A percentile compares a stretch with the other conserved stretches of the same genome.
These are phyloP conservation scores for Rhabdornis inornatus DNA, from an alignment of 2,113 vertebrate genomes.

Conservation along the genomic window DNA sequence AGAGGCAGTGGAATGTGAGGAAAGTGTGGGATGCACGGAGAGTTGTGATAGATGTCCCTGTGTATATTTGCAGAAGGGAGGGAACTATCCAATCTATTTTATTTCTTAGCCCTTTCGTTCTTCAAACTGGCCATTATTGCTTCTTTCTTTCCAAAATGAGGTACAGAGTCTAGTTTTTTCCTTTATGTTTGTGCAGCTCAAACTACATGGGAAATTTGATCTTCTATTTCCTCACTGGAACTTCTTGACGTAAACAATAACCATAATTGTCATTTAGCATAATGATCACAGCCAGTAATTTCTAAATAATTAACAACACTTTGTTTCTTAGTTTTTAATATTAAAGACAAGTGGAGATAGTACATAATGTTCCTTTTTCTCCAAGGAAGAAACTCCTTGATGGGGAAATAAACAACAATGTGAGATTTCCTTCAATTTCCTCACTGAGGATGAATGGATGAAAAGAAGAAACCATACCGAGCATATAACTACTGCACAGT, in stretches of 20 bases:
- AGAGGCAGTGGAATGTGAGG: not conserved
- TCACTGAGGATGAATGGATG: not conserved
- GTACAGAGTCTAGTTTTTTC: not conserved
- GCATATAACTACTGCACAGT: not conserved
- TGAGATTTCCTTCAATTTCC: not conserved
- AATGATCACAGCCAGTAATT: constrained; percentile 34
- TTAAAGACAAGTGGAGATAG: constrained; percentile 2
- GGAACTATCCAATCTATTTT: not conserved
- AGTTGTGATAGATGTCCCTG: not conserved
- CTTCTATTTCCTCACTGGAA: not conserved
- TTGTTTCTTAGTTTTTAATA: constrained; percentile 20
- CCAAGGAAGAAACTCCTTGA: not conserved
- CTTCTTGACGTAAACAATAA: not conserved
- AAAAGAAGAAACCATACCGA: not conserved
- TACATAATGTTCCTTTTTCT: not conserved
- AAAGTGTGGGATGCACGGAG: not conserved
- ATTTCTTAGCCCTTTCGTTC: not conserved
- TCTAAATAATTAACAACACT: constrained; percentile 35
- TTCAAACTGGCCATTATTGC: not conserved
- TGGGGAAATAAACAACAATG: not conserved
- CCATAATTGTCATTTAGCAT: not conserved
- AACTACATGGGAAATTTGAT: not conserved
- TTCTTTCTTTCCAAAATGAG: not conserved
- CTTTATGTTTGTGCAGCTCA: not conserved
- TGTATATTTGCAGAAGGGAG: not conserved